These are phyloP conservation scores for Erithacus rubecula DNA, from an alignment of 2,797 vertebrate species.

Conservation along the genomic window DNA sequence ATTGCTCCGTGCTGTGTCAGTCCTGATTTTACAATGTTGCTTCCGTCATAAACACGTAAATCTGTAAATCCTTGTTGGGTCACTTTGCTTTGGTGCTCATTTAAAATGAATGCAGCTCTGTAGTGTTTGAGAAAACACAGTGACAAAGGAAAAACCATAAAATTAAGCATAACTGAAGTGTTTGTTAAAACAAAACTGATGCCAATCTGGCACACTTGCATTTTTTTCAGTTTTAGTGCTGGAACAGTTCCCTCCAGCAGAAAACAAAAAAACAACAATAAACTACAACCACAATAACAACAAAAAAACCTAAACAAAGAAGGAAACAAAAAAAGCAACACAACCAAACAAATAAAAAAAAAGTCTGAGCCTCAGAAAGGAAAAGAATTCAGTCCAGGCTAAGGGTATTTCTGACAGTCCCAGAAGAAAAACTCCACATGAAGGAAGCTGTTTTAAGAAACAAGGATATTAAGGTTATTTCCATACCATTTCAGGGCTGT, in stretches of 20 bases:
- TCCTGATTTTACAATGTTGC: not conserved
- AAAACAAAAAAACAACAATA: not conserved
- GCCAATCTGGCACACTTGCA: not conserved
- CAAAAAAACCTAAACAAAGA: not conserved
- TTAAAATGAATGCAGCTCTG: not conserved
- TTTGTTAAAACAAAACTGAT: slow-evolving; percentile 34
- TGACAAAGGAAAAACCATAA: slow-evolving; percentile 41
- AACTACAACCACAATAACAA: not conserved
- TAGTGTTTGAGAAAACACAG: slow-evolving; percentile 4
- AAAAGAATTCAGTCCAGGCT: not conserved
- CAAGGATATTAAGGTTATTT: not conserved
- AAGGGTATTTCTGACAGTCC: not conserved
- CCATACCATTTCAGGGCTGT: not conserved
- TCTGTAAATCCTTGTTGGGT: not conserved
- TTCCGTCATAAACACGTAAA: not conserved
- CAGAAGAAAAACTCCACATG: not conserved
- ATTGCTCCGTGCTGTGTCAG: not conserved
- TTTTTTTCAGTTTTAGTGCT: not conserved
- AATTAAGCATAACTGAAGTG: slow-evolving; percentile 16
- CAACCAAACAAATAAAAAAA: not conserved
- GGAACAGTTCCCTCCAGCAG: not conserved
- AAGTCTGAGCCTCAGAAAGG: not conserved
- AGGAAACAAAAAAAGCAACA: not conserved
- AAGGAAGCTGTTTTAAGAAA: not conserved
- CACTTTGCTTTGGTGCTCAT: not conserved